Evolutionary conservation across 2,888 invertebrate genomes (phyloP).

Genomic region (Lymantria monacha): DNA sequence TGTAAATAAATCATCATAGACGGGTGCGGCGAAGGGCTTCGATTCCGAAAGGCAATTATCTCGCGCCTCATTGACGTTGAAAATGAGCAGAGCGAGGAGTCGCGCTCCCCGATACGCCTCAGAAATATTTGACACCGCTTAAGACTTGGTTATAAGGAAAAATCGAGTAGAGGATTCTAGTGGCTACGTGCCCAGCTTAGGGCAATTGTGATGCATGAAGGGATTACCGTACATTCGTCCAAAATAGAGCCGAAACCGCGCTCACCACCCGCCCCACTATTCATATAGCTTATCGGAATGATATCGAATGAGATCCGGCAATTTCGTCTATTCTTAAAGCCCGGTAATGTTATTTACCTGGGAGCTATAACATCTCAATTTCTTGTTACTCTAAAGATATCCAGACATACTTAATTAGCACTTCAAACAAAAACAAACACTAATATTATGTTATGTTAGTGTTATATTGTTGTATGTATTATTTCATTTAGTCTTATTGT

Average conservation of each 20-base stretch:
- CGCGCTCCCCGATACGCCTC: slow-evolving; percentile 50
- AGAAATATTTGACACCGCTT: slow-evolving; percentile 68
- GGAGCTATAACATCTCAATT: not conserved
- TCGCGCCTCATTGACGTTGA: slow-evolving; percentile 77
- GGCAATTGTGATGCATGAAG: slow-evolving; percentile 69
- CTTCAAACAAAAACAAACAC: no score
- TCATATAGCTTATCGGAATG: slow-evolving; percentile 69
- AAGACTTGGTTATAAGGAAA: slow-evolving; percentile 68
- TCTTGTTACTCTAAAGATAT: not conserved
- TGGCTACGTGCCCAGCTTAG: slow-evolving; percentile 66
- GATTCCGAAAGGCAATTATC: slow-evolving; percentile 79
- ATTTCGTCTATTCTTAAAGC: slow-evolving; percentile 56
- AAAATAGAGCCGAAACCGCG: slow-evolving; percentile 53
- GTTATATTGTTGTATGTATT: no score
- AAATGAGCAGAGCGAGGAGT: slow-evolving; percentile 63
- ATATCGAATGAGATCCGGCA: slow-evolving; percentile 63
- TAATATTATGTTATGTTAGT: no score
- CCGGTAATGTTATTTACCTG: slow-evolving; percentile 51
- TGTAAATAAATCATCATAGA: slow-evolving; percentile 82
- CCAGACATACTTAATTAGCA: no score
- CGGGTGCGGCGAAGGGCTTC: slow-evolving; percentile 72
- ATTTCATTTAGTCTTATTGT: slow-evolving; percentile 4
- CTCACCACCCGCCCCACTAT: slow-evolving; percentile 46
- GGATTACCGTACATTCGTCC: slow-evolving; percentile 63
- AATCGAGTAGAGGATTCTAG: slow-evolving; percentile 63